These are phyloP conservation scores for Presbytis comata DNA, from an alignment of 2,797 vertebrate genomes.

Conservation along the genomic window DNA sequence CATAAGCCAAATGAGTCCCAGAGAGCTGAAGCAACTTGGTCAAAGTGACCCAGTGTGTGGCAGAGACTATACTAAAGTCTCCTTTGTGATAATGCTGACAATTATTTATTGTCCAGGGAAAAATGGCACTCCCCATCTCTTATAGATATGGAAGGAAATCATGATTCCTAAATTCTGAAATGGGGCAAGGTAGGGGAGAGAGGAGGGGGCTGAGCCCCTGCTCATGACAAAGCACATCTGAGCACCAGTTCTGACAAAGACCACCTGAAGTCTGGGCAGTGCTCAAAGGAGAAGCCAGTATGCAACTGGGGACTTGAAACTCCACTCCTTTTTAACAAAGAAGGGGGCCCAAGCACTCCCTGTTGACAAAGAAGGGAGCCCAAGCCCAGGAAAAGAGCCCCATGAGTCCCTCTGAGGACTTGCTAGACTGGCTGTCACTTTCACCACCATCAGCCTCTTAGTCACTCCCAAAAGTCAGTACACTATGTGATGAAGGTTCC, in stretches of 20 bases:
- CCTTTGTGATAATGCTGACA: background rate
- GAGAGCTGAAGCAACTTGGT: background rate
- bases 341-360: background rate
- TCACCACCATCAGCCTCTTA: background rate
- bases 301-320: background rate
- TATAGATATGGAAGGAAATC: background rate
- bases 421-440: background rate
- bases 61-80: background rate
- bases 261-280: background rate
- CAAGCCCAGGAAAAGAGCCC: background rate
- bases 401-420: background rate
- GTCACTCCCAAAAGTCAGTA: background rate
- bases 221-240: background rate
- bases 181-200: background rate
- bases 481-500: background rate
- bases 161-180: conserved; percentile 28
- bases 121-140: background rate
- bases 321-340: background rate
- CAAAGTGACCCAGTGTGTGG: background rate
- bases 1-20: background rate
- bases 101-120: background rate
- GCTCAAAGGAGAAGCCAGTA: background rate
- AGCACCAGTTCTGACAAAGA: background rate
- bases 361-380: background rate
- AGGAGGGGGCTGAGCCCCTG: background rate